These are phyloP conservation scores for Felis catus DNA, from an alignment of 2,113 vertebrate species.

Conservation along the genomic window F.catus_Fca126_mat1.0 CM031419.1:95314501-95315000, in stretches of 20 bases:
- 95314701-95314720: neutral
- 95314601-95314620: neutral
- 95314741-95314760: neutral
- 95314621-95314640: neutral
- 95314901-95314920: neutral
- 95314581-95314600: neutral
- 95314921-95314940: slow-evolving; percentile 4
- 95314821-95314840: neutral
- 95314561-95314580: neutral
- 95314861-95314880: neutral
- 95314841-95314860: neutral
- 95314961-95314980: slow-evolving; percentile 69
- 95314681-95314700: neutral
- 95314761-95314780: slow-evolving; percentile 40
- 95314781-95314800: neutral
- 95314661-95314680: neutral
- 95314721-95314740: neutral
- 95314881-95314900: neutral
- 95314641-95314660: neutral
- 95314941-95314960: neutral
- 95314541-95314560: neutral
- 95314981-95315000: slow-evolving; percentile 68
- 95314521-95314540: neutral
- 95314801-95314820: neutral
- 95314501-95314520: neutral